Percentiles rank a stretch among this genome's conserved stretches.
Conservation (phyloP, 2,888 invertebrate genomes). For the Cacoxenus indagator region DNA sequence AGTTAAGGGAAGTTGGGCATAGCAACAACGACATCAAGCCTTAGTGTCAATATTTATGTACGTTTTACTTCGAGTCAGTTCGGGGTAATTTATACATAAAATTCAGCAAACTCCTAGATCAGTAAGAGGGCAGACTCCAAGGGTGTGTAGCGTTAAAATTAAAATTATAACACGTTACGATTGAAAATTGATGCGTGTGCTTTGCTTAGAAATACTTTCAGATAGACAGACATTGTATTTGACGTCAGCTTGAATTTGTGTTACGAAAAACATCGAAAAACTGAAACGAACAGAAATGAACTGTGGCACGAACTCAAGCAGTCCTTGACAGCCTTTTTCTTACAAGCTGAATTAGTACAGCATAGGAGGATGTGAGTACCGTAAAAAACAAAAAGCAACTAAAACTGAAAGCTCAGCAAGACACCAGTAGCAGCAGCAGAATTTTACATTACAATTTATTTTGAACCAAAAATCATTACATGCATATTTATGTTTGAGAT, state of each 20-base stretch:
- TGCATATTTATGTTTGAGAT: conserved; percentile 8
- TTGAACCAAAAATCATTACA: neutral
- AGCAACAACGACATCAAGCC: neutral
- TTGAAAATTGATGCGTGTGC: neutral
- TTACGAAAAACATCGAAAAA: neutral
- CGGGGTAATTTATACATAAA: neutral
- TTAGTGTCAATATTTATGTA: conserved; percentile 8
- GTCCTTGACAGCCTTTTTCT: conserved; percentile 15
- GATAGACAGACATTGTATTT: neutral
- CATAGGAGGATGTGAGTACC: neutral
- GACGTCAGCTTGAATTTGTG: neutral
- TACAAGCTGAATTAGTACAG: too few species aligned
- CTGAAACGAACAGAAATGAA: neutral
- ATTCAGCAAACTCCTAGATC: neutral
- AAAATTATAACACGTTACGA: conserved; percentile 6
- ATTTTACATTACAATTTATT: conserved; percentile 5
- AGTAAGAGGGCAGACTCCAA: neutral
- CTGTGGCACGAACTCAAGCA: conserved; percentile 16
- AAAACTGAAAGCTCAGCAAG: neutral
- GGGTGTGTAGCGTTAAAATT: conserved; percentile 10
- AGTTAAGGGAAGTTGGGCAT: neutral
- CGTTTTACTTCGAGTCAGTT: neutral
- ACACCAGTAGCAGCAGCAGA: neutral
- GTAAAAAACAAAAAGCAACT: neutral
- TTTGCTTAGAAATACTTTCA: neutral